Percentiles rank a stretch among this genome's conserved stretches.
Conservation (phyloP, 92 coral and sea anemone genomes). For the Epizoanthus scotinus region DNA sequence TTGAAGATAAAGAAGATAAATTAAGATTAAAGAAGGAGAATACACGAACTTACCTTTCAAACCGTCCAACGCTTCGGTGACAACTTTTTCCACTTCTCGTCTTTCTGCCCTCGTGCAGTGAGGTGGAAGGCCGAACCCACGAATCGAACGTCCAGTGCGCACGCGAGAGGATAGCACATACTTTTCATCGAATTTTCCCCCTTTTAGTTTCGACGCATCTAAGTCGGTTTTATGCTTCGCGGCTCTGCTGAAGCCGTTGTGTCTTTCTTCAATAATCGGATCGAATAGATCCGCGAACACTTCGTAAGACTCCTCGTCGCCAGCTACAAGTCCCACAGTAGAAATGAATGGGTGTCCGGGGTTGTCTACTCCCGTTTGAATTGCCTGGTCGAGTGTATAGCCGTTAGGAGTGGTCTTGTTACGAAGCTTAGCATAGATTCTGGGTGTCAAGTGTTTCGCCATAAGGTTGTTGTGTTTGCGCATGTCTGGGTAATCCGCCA, state of each 20-base stretch:
- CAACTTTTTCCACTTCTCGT: conserved; percentile 74
- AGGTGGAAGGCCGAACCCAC: conserved; percentile 78
- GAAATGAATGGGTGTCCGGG: conserved; percentile 82
- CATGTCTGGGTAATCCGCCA: conserved; percentile 91
- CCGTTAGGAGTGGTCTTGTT: conserved; percentile 76
- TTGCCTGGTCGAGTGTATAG: conserved; percentile 85
- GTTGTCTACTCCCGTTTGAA: conserved; percentile 82
- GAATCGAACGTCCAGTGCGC: conserved; percentile 87
- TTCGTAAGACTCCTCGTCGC: conserved; percentile 78
- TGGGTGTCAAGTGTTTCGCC: conserved; percentile 93
- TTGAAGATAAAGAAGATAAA: neutral
- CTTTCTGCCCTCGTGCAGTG: conserved; percentile 83
- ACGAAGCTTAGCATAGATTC: conserved; percentile 83
- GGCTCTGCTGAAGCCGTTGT: conserved; percentile 73
- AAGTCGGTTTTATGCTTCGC: conserved; percentile 69
- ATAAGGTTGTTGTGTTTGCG: conserved; percentile 90
- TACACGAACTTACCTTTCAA: conserved; percentile 51
- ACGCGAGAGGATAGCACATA: conserved; percentile 86
- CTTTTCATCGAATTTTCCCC: conserved; percentile 74
- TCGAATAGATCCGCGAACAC: conserved; percentile 74
- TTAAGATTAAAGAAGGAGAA: neutral
- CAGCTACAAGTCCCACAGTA: conserved; percentile 76
- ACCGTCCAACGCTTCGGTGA: conserved; percentile 70
- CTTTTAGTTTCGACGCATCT: conserved; percentile 66
- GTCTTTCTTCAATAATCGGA: conserved; percentile 81